Conservation (phyloP, 2,888 invertebrate genomes). For the Laothoe populi region DNA sequence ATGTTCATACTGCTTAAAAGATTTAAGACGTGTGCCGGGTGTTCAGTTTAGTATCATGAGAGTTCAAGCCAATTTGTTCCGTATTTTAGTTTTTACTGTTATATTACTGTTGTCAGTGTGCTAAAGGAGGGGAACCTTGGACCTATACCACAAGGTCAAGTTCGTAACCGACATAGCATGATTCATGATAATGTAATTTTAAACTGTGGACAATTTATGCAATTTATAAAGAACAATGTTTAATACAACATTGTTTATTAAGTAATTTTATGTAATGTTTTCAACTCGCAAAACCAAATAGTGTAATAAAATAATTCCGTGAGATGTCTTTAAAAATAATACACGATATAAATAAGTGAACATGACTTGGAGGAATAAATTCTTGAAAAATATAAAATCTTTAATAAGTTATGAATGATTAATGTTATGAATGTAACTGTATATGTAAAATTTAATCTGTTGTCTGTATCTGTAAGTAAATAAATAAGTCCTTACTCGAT, state of each 20-base stretch:
- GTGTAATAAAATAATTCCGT: too few species aligned
- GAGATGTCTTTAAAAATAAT: too few species aligned
- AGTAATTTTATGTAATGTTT: neutral
- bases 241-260: neutral
- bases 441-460: too few species aligned
- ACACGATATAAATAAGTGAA: too few species aligned
- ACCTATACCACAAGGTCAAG: constrained; percentile 13
- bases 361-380: too few species aligned
- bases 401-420: too few species aligned
- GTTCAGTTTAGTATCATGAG: neutral
- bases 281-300: neutral
- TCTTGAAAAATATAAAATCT: too few species aligned
- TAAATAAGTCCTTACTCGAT: too few species aligned
- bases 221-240: neutral
- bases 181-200: constrained; percentile 10
- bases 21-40: neutral
- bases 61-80: constrained; percentile 3
- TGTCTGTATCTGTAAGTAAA: too few species aligned
- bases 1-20: too few species aligned
- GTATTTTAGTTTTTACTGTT: neutral
- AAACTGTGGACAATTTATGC: neutral
- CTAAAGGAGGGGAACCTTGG: constrained; percentile 2
- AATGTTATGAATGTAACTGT: too few species aligned
- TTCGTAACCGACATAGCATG: neutral
- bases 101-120: neutral